Percentiles rank a stretch among this genome's conserved stretches.
Conservation (phyloP, 2,888 invertebrate species). For the Philopedon plagiatum region DNA sequence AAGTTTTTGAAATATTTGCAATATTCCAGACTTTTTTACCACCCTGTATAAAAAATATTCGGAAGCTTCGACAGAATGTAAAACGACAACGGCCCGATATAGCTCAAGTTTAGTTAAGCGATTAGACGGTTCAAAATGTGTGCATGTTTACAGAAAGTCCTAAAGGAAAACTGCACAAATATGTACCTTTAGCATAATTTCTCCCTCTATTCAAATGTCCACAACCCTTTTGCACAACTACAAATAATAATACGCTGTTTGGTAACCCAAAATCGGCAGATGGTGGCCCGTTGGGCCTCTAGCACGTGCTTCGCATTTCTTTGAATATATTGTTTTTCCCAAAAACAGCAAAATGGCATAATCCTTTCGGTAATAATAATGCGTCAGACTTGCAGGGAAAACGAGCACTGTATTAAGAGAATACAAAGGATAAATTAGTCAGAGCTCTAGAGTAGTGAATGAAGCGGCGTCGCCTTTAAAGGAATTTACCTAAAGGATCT, state of each 20-base stretch:
- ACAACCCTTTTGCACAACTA: slow-evolving; percentile 49
- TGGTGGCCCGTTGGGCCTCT: slow-evolving; percentile 22
- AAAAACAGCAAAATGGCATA: slow-evolving; percentile 41
- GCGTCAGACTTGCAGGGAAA: slow-evolving; percentile 2
- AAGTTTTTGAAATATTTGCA: too few relatives aligned
- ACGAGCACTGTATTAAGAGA: neutral
- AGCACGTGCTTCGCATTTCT: slow-evolving; percentile 38
- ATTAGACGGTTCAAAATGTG: neutral
- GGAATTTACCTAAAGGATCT: too few relatives aligned
- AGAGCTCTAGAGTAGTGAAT: too few relatives aligned
- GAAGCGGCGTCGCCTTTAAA: too few relatives aligned
- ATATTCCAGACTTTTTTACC: too few relatives aligned
- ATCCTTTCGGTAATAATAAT: slow-evolving; percentile 36
- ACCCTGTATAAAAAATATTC: too few relatives aligned
- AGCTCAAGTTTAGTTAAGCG: neutral
- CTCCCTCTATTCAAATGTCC: slow-evolving; percentile 28
- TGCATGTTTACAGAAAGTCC: slow-evolving; percentile 3
- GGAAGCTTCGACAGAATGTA: too few relatives aligned
- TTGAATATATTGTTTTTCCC: slow-evolving; percentile 32
- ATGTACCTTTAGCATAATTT: slow-evolving; percentile 23
- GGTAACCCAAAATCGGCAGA: slow-evolving; percentile 36
- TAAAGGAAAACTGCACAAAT: slow-evolving; percentile 28
- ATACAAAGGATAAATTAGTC: neutral
- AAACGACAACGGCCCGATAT: too few relatives aligned
- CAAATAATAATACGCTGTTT: slow-evolving; percentile 45